Evolutionary conservation across 2,797 vertebrate genomes (phyloP).

Genomic region (Oreonectes daqikongensis): DNA sequence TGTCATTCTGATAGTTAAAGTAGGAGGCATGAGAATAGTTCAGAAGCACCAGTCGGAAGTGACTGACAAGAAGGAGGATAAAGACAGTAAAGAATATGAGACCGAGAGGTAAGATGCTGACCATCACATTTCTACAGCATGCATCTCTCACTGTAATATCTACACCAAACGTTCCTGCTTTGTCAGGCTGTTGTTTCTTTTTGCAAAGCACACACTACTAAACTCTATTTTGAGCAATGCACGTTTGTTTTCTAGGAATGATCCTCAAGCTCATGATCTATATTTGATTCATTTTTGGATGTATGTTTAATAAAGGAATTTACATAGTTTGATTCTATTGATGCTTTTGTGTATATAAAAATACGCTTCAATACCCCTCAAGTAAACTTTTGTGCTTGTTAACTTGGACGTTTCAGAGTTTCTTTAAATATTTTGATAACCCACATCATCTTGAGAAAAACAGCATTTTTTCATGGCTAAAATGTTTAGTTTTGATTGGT

Average conservation of each 20-base stretch:
- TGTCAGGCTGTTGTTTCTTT: neutral
- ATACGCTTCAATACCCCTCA: neutral
- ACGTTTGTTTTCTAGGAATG: neutral
- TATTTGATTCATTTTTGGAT: neutral
- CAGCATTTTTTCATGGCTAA: no score
- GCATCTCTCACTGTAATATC: neutral
- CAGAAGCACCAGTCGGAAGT: conserved; percentile 89
- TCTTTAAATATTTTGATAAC: no score
- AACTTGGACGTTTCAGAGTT: no score
- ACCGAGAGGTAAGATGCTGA: conserved; percentile 81
- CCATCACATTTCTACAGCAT: neutral
- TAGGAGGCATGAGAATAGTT: conserved; percentile 96
- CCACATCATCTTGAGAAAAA: no score
- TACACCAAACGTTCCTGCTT: neutral
- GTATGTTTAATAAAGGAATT: neutral
- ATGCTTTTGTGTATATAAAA: neutral
- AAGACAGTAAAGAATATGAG: conserved; percentile 87
- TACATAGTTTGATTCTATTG: neutral
- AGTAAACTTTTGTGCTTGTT: no score
- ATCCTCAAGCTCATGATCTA: neutral
- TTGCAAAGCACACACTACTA: neutral
- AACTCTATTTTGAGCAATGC: neutral
- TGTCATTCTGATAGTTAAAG: conserved; percentile 83
- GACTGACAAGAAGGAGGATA: conserved; percentile 82
- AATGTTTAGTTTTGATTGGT: no score